Conservation (phyloP, 2,113 vertebrate genomes). For the Apodemus sylvaticus region DNA sequence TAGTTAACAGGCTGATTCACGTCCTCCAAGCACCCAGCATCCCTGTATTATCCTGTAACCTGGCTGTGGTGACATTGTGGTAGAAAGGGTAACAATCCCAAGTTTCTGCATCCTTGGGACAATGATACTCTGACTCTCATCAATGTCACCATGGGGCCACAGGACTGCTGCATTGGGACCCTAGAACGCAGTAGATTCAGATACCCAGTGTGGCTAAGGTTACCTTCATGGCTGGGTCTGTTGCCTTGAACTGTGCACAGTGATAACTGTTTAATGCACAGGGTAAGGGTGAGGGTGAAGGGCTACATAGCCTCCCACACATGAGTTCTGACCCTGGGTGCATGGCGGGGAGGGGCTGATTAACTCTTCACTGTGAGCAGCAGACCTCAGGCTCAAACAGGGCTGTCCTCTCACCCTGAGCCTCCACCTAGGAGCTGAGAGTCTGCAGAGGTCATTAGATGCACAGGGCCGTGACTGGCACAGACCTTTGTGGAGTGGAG, state of each 20-base stretch:
- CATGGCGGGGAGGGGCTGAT: neutral
- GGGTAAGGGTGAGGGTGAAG: neutral
- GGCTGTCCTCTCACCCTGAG: too few species aligned
- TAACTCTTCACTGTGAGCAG: neutral
- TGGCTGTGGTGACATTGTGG: neutral
- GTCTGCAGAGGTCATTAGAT: neutral
- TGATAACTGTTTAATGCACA: neutral
- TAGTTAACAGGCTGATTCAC: neutral
- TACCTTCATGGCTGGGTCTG: too few species aligned
- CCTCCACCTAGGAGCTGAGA: too few species aligned
- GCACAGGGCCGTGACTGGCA: neutral
- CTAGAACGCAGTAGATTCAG: too few species aligned
- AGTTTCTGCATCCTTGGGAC: neutral
- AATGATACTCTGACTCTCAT: neutral
- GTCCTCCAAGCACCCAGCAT: neutral
- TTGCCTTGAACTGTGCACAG: too few species aligned
- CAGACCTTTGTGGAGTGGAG: neutral
- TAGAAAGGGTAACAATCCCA: neutral
- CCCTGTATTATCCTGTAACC: neutral
- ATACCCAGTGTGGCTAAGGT: too few species aligned
- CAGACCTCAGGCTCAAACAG: too few species aligned
- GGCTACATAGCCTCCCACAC: neutral
- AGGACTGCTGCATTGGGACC: too few species aligned
- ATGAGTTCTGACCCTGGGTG: neutral
- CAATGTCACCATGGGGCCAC: too few species aligned